A percentile compares a stretch with the other conserved stretches of the same genome.
Evolutionary conservation across 2,797 vertebrate genomes (phyloP).

Genomic region (Girardinus metallicus): DNA sequence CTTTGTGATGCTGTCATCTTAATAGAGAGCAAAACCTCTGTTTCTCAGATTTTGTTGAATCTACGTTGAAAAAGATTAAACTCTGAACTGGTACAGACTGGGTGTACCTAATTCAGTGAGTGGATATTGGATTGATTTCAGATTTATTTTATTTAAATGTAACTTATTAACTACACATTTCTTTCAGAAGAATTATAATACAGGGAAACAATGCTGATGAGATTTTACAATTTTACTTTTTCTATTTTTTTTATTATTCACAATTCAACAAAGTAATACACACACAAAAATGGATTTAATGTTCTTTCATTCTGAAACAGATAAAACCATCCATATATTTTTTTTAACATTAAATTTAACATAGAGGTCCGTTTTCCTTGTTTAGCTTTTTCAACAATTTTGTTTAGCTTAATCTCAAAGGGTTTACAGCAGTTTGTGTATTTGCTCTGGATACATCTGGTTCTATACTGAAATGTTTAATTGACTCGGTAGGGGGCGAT

Average conservation of each 20-base stretch:
- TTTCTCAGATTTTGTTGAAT: neutral
- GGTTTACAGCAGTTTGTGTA: neutral
- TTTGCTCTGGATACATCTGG: neutral
- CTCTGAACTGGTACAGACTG: neutral
- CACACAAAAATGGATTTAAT: neutral
- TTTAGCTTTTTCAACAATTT: neutral
- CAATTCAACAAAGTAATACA: neutral
- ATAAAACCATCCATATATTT: neutral
- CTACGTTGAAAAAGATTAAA: neutral
- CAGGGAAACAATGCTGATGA: neutral
- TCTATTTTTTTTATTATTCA: neutral
- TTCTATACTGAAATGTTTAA: conserved; percentile 15
- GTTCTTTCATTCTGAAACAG: neutral
- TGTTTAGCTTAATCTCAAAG: neutral
- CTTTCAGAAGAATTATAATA: neutral
- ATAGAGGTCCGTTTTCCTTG: neutral
- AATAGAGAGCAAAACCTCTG: neutral
- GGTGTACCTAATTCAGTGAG: neutral
- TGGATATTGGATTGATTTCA: neutral
- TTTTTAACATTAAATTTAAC: neutral
- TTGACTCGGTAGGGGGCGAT: conserved; percentile 67
- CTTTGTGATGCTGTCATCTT: neutral
- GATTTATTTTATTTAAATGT: neutral
- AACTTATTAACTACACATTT: neutral
- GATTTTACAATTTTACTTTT: neutral